Evolutionary conservation across 1,140 invertebrate species (phyloP).

Genomic region (Hyles vespertilio): DNA sequence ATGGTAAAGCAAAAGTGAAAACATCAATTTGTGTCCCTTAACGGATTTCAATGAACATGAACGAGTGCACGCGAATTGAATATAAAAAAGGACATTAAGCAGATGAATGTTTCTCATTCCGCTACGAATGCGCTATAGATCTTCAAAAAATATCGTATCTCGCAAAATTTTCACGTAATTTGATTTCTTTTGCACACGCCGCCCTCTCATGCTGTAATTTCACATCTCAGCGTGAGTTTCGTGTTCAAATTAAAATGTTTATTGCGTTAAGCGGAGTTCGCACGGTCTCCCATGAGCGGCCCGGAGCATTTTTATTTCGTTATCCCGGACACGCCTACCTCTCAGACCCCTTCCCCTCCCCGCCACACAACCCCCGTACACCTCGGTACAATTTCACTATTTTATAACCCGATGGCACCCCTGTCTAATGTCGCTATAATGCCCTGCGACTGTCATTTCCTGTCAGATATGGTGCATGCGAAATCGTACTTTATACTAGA

Average conservation of each 20-base stretch:
- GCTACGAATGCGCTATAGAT: constrained; percentile 14
- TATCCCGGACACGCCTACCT: constrained; percentile 58
- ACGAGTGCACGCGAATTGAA: background rate
- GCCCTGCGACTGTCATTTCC: constrained; percentile 63
- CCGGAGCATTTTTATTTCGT: constrained; percentile 68
- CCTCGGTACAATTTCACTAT: constrained; percentile 45
- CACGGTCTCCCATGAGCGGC: constrained; percentile 50
- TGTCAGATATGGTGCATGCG: constrained; percentile 10
- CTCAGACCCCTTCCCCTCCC: constrained; percentile 24
- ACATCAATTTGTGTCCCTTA: no score
- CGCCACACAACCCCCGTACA: constrained; percentile 8
- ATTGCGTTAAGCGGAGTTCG: constrained; percentile 70
- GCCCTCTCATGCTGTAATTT: constrained; percentile 58
- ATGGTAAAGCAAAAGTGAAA: no score
- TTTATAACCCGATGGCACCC: constrained; percentile 48
- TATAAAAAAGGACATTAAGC: background rate
- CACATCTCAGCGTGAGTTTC: constrained; percentile 70
- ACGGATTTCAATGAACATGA: no score
- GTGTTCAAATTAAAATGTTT: constrained; percentile 74
- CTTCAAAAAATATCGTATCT: constrained; percentile 26
- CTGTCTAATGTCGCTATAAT: constrained; percentile 59
- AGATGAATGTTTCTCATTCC: constrained; percentile 5
- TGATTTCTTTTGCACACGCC: constrained; percentile 47
- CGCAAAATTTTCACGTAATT: constrained; percentile 52
- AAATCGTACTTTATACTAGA: constrained; percentile 30